Conservation (phyloP, 2,113 vertebrate species). For the Pteropus alecto region DNA sequence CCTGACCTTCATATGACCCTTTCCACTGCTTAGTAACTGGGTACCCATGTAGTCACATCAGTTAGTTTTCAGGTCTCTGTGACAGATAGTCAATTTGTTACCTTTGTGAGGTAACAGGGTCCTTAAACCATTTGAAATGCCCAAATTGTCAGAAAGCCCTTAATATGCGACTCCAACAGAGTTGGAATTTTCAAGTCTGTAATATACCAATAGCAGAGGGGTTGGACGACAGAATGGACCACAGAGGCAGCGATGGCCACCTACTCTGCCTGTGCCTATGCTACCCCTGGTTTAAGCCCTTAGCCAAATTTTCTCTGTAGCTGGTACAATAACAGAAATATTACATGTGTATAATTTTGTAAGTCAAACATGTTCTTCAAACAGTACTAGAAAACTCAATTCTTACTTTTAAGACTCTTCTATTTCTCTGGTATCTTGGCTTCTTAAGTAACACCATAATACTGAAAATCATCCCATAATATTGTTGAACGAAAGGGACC, state of each 20-base stretch:
- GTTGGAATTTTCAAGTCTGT: background rate
- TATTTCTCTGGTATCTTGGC: background rate
- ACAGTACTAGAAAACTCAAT: background rate
- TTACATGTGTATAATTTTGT: background rate
- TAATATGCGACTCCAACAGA: background rate
- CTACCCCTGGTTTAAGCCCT: background rate
- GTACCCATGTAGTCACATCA: background rate
- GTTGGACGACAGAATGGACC: background rate
- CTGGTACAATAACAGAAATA: background rate
- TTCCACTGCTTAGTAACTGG: background rate
- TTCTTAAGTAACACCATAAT: background rate
- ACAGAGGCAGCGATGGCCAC: background rate
- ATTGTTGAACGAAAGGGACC: background rate
- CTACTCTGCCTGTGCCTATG: background rate
- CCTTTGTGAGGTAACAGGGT: background rate
- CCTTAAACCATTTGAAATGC: slow-evolving; percentile 1
- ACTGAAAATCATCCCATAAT: background rate
- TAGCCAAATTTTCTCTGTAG: background rate
- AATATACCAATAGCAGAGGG: background rate
- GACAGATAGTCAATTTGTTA: background rate
- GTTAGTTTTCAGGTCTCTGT: background rate
- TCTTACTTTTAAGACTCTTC: slow-evolving; percentile 16
- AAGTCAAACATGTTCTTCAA: background rate
- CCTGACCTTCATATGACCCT: background rate
- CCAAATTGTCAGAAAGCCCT: background rate